These are phyloP conservation scores for Onchidella celtica DNA, from an alignment of 2,888 invertebrate genomes.

Conservation along the genomic window DNA sequence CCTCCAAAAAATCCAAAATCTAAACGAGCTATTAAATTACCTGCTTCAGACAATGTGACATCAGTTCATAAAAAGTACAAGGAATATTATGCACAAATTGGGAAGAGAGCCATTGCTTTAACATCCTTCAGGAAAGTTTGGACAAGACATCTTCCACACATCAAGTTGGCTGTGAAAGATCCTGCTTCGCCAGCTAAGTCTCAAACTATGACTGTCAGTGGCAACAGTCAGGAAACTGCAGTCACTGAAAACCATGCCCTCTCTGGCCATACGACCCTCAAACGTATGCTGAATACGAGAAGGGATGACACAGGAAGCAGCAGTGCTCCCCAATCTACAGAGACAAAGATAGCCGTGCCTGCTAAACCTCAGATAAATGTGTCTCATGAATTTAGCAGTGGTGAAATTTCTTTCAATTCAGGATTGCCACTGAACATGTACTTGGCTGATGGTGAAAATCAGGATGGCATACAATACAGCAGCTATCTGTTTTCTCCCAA, in stretches of 20 bases:
- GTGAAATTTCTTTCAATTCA: conserved; percentile 10
- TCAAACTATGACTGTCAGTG: too few species aligned
- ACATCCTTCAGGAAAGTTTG: conserved; percentile 37
- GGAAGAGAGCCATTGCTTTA: conserved; percentile 30
- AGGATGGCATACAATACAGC: conserved; percentile 15
- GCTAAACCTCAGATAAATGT: not conserved
- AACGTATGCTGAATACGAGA: not conserved
- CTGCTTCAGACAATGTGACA: conserved; percentile 30
- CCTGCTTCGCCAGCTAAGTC: conserved; percentile 1
- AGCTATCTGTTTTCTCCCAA: not conserved
- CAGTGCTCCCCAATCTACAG: not conserved
- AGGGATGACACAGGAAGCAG: not conserved
- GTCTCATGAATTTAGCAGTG: not conserved
- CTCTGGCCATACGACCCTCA: not conserved
- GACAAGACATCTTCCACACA: conserved; percentile 16
- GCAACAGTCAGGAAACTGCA: not conserved
- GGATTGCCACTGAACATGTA: conserved; percentile 34
- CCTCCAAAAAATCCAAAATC: conserved; percentile 24
- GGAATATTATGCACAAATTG: conserved; percentile 8
- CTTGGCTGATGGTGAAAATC: conserved; percentile 11
- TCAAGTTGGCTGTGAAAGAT: conserved; percentile 28
- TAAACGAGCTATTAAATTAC: conserved; percentile 14
- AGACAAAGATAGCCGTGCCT: not conserved
- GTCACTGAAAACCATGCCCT: not conserved
- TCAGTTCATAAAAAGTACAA: conserved; percentile 37